These are phyloP conservation scores for Drosophila eugracilis DNA, from an alignment of 1,140 invertebrate genomes.

Conservation along the genomic window DNA sequence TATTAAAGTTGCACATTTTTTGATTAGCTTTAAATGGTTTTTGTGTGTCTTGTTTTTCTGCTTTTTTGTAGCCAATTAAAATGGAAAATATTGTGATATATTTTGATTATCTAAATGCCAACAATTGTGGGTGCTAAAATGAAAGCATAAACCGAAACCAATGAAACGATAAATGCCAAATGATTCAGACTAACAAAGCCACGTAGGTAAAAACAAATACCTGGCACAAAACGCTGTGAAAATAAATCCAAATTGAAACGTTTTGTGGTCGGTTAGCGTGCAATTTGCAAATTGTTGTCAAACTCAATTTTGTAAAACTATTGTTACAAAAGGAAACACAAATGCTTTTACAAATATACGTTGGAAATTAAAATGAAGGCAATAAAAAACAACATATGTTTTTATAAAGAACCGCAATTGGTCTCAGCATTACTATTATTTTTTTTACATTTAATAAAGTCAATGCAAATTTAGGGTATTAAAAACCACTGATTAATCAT, in stretches of 20 bases:
- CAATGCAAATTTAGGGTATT: no score
- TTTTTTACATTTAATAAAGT: background rate
- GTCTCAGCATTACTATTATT: background rate
- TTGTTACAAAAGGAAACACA: constrained; percentile 12
- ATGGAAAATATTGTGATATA: constrained; percentile 59
- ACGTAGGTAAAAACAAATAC: constrained; percentile 45
- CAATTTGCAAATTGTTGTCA: constrained; percentile 71
- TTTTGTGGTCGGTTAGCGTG: constrained; percentile 36
- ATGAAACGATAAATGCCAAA: constrained; percentile 44
- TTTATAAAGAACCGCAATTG: background rate
- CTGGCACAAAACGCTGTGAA: constrained; percentile 34
- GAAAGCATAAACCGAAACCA: constrained; percentile 15
- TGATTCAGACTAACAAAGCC: constrained; percentile 13
- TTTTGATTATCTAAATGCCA: constrained; percentile 56
- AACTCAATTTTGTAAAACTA: constrained; percentile 60
- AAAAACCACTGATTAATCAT: no score
- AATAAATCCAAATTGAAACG: constrained; percentile 51
- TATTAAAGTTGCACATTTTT: constrained; percentile 19
- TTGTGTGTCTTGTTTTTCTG: constrained; percentile 14
- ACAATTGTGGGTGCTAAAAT: constrained; percentile 37
- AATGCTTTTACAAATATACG: background rate
- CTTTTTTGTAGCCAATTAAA: constrained; percentile 52
- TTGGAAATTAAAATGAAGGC: background rate
- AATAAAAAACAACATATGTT: no score
- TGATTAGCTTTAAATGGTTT: background rate